These are phyloP conservation scores for Anolis apletophallus DNA, from an alignment of 2,797 vertebrate species.

Conservation along the genomic window DNA sequence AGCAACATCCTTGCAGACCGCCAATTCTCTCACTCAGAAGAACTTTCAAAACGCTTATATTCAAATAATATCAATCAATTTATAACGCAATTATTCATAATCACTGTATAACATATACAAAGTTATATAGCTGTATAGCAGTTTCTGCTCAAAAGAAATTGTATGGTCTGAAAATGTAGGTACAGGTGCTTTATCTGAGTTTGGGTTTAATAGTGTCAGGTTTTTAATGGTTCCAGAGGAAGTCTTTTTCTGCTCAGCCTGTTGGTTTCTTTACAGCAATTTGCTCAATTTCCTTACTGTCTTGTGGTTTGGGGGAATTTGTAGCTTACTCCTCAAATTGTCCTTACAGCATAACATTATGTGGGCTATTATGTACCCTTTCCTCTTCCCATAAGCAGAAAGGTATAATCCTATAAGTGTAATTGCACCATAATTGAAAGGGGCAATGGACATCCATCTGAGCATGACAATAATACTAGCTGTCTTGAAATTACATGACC, in stretches of 20 bases:
- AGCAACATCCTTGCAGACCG: too few relatives aligned
- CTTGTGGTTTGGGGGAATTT: neutral
- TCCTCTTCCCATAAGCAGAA: neutral
- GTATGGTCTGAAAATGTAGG: neutral
- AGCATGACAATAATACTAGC: slow-evolving; percentile 57
- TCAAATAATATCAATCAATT: too few relatives aligned
- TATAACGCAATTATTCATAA: too few relatives aligned
- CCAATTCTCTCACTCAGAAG: too few relatives aligned
- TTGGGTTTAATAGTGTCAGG: neutral
- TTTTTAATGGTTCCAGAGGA: neutral
- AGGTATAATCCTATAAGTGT: neutral
- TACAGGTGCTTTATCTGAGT: neutral
- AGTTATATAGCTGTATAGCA: too few relatives aligned
- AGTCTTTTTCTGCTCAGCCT: neutral
- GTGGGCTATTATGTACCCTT: neutral
- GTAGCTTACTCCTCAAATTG: neutral
- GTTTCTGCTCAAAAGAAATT: neutral
- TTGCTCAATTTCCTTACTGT: neutral
- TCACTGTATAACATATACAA: too few relatives aligned
- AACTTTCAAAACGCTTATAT: too few relatives aligned
- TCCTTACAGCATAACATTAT: neutral
- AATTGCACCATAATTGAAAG: slow-evolving; percentile 11
- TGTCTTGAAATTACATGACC: neutral
- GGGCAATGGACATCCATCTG: neutral
- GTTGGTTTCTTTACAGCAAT: neutral